A percentile compares a stretch with the other conserved stretches of the same genome.
phyloP scores from a whole-genome alignment of 2,797 vertebrate genomes.

The Buphagus erythrorhynchus region DNA sequence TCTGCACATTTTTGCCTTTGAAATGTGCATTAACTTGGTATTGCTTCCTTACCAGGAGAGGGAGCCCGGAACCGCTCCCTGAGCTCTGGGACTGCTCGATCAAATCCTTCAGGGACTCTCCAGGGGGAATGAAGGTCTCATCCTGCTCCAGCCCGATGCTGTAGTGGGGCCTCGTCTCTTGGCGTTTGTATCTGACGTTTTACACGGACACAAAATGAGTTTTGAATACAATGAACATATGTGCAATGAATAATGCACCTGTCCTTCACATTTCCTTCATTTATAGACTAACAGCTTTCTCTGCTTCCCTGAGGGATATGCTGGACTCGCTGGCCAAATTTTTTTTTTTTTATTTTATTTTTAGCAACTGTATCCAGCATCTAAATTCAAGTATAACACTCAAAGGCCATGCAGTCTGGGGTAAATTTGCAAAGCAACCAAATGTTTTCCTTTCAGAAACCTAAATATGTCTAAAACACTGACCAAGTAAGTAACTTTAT shows the following conservation, averaged over 20 bases:
- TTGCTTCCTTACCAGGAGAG: conserved; percentile 89
- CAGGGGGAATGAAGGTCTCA: conserved; percentile 90
- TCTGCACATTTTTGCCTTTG: background rate
- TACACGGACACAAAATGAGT: background rate
- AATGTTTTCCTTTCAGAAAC: background rate
- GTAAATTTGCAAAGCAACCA: background rate
- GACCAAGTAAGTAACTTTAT: background rate
- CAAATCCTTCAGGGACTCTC: conserved; percentile 91
- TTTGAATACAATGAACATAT: background rate
- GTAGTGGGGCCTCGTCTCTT: conserved; percentile 86
- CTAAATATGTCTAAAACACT: background rate
- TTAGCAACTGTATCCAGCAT: background rate
- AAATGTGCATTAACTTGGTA: background rate
- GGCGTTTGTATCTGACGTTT: conserved; percentile 86
- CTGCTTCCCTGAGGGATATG: background rate
- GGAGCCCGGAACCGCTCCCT: conserved; percentile 97
- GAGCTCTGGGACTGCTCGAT: conserved; percentile 95
- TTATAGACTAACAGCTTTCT: background rate
- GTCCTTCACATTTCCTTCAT: background rate
- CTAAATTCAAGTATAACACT: background rate
- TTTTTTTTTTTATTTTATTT: background rate
- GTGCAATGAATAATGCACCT: background rate
- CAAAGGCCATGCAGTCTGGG: background rate
- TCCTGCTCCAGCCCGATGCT: conserved; percentile 93
- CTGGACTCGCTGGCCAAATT: background rate